phyloP scores from a whole-genome alignment of 2,797 vertebrate species.

The Tympanoctomys barrerae region DNA sequence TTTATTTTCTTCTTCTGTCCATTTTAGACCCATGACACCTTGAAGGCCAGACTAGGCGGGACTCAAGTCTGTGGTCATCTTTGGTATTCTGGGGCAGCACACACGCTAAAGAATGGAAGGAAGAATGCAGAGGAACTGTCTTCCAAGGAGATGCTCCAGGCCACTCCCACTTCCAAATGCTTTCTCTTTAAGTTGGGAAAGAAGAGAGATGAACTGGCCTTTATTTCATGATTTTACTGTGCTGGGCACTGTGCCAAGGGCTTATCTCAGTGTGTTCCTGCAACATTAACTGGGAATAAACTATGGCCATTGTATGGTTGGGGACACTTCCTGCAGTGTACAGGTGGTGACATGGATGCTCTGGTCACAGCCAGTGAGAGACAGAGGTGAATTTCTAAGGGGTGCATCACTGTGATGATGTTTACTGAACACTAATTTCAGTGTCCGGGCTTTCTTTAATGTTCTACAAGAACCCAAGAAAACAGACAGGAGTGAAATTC shows the following conservation, averaged over 20 bases:
- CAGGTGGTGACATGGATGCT: neutral
- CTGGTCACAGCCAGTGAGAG: neutral
- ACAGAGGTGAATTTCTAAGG: neutral
- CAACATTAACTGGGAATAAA: neutral
- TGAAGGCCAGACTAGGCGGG: neutral
- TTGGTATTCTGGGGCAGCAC: neutral
- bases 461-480: neutral
- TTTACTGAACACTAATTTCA: neutral
- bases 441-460: neutral
- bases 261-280: neutral
- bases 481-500: neutral
- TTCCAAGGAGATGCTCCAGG: neutral
- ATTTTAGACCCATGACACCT: neutral
- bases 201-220: slow-evolving; percentile 12
- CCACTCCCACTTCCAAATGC: neutral
- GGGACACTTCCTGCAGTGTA: neutral
- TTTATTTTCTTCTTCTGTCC: neutral
- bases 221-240: neutral
- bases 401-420: neutral
- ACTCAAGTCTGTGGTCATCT: neutral
- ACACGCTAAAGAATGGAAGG: neutral
- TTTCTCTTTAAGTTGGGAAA: slow-evolving; percentile 27
- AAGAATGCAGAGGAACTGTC: neutral
- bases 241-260: neutral
- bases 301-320: neutral